Evolutionary conservation across 2,888 invertebrate genomes (phyloP), one percentile per base, ranked within the genome.

Genomic region (Odontomyia ornata): DNA sequence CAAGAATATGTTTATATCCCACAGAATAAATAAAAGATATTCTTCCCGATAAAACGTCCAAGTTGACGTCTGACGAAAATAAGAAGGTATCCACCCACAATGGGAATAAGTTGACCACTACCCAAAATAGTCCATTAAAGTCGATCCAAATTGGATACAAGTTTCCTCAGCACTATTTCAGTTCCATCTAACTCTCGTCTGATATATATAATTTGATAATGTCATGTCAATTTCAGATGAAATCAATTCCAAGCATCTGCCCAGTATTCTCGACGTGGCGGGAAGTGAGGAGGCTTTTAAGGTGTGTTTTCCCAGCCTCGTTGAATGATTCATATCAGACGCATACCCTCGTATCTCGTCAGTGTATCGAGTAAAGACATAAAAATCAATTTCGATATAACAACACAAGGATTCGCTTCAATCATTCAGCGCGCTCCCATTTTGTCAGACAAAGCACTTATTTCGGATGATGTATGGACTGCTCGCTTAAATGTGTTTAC

Each of bases 201-300:
- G 36, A 36, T 36, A 60, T 23, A 56, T 5, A 21, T 60, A 18
- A 60, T 60, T 60, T 25, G 23, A 60, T 60, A 60, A 60, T 60
- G 60, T 60, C 60, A 60, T 60, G 60, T 60, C 60, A 60, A 60
- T 60, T 60, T 60, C 60, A 60, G 60, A 60, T 21, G 60, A 60
- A 60, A 60, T 60, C 60, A 60, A 60, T 18, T 60, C 23, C 23
- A 5, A 5, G 5, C 36, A 36, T 36, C 3, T 36, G 36, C 36
- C 9, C 36, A 36, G 36, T 36, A 9, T 36, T 36, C 36, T 9
- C 36, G 36, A 36, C 36, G 9, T 9, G 9, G 9, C 9, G n/a
- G n/a, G 21, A 23, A 21, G 60, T 15, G 52, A 11, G 18, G 21
- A 60, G 23, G 60, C 60, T 21, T 60, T 60, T 60, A 60, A 60